Conservation (phyloP, 2,113 vertebrate species). For the Burhinus oedicnemus region DNA sequence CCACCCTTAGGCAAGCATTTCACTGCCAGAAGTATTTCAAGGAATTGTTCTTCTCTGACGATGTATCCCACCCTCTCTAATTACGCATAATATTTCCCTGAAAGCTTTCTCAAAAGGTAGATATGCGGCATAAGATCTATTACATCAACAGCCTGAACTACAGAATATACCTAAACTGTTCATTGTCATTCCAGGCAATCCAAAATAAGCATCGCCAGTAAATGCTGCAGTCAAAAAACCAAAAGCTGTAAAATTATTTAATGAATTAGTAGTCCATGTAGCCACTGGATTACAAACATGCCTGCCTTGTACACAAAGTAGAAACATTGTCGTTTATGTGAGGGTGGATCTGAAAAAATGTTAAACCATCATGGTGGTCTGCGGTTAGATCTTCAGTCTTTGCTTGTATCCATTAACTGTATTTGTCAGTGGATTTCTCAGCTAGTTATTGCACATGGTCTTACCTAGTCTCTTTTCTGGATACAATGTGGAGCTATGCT, state of each 20-base stretch:
- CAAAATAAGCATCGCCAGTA: constrained; percentile 51
- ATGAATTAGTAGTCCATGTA: background rate
- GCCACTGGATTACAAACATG: background rate
- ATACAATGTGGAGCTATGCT: background rate
- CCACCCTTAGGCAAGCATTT: background rate
- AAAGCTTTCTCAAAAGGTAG: constrained; percentile 64
- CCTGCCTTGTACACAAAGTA: background rate
- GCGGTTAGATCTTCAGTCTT: background rate
- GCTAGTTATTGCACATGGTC: background rate
- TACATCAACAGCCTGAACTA: constrained; percentile 4
- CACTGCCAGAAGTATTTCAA: constrained; percentile 14
- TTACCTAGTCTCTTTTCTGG: background rate
- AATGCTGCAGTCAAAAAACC: constrained; percentile 53
- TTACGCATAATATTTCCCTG: constrained; percentile 59
- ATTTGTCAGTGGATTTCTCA: background rate
- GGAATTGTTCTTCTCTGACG: background rate
- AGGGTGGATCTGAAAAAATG: background rate
- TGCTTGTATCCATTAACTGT: background rate
- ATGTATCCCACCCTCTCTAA: constrained; percentile 60
- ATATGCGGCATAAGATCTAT: background rate
- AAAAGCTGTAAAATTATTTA: constrained; percentile 35
- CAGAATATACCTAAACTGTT: background rate
- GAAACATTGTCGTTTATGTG: background rate
- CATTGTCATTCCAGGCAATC: constrained; percentile 56
- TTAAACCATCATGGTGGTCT: accelerated